Conservation (phyloP, 2,113 vertebrate genomes). For the Xenotilapia leptura region DNA sequence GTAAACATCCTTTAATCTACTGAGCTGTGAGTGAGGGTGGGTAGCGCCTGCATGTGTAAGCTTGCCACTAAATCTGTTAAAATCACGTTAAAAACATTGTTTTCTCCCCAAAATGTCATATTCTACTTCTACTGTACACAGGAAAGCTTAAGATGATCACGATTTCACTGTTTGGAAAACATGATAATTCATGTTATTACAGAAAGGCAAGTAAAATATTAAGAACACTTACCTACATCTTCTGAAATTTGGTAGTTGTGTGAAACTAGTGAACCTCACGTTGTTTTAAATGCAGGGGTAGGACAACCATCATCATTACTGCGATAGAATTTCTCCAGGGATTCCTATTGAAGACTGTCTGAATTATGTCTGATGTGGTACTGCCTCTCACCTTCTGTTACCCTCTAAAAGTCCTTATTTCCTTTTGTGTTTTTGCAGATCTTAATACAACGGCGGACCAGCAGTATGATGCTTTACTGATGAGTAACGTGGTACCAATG, state of each 20-base stretch:
- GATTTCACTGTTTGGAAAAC: neutral
- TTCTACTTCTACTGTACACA: neutral
- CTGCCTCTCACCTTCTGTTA: neutral
- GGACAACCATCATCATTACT: neutral
- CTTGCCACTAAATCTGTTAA: neutral
- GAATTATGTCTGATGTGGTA: neutral
- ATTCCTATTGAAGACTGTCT: neutral
- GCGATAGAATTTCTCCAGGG: neutral
- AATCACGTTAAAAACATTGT: neutral
- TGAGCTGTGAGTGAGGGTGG: neutral
- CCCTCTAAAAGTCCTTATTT: neutral
- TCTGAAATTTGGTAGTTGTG: neutral
- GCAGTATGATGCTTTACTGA: constrained; percentile 81
- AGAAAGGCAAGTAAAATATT: rapidly evolving
- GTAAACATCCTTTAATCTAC: neutral
- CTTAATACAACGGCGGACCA: constrained; percentile 58
- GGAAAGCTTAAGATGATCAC: neutral
- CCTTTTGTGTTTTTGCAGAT: constrained; percentile 55
- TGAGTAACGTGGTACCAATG: constrained; percentile 87
- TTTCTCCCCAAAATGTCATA: rapidly evolving
- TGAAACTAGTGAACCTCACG: neutral
- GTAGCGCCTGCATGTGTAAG: rapidly evolving
- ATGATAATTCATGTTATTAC: neutral
- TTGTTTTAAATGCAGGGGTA: neutral
- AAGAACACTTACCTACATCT: neutral